Base-by-base conservation (phyloP, 2,113 vertebrate genomes). In the Solea senegalensis region DNA sequence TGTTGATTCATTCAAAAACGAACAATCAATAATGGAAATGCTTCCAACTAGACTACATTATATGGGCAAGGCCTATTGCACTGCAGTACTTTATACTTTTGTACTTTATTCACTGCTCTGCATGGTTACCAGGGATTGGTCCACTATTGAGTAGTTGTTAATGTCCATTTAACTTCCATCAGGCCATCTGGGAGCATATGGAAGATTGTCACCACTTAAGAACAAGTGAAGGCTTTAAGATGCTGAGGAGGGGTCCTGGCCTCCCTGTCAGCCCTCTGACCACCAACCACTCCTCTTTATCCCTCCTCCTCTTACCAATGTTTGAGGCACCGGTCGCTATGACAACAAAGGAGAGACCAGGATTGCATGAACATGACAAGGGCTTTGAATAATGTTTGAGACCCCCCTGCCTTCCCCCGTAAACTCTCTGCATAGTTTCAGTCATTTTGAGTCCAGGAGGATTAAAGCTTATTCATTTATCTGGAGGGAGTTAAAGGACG, bases 381-480 rank as follows among this genome's bases (percentile, higher is more conserved):
- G 69, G 72, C 40, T 56, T 78, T 72, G 61, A 78, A 72, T 65
- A 13, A 39, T 9, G 56, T 75, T 53, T 55, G 55, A 68, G 56
- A 67, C 49, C 65, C 58, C 50, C 28, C 16, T 16, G 16, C 59
- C 45, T 14, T 59, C 15, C 41, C 55, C 34, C 65, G 69, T 72
- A n/a, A 48, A 74, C 46, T 65, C 1, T 16, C 62, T 67, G 74
- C 78, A 73, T 75, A 76, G 77, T 63, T 71, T 76, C 79, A 79
- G 65, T 72, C 67, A 4, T 69, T 57, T 49, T 7, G 66, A 57
- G 72, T 59, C 56, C 52, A 12, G 41, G 40, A 40, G 82, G 82
- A 87, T 87, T 89, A 87, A 40, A 76, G 55, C 59, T 59, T 59
- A 51, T 80, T 79, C 74, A 52, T 62, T 72, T 59, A 44, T 81